These are phyloP conservation scores for Palythoa grandis DNA, from an alignment of 92 coral and sea anemone species.

Conservation along the genomic window DNA sequence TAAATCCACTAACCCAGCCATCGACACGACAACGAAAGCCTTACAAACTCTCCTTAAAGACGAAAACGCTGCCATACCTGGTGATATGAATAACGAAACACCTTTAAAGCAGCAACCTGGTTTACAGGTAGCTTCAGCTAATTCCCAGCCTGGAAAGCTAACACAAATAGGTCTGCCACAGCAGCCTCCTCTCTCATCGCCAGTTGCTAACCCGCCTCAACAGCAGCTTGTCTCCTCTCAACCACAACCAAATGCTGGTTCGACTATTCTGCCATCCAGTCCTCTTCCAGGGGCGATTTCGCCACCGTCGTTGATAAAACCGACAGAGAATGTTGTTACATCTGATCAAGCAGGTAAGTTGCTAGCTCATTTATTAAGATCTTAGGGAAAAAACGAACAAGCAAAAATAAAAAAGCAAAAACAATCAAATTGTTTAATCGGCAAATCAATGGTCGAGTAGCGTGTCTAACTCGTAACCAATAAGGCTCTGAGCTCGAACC, in stretches of 20 bases:
- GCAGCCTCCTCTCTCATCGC: neutral
- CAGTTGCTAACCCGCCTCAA: conserved; percentile 1
- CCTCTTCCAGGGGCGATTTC: neutral
- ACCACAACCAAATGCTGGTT: neutral
- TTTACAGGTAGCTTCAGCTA: neutral
- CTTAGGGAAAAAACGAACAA: neutral
- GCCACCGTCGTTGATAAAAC: neutral
- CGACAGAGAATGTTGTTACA: neutral
- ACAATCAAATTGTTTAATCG: neutral
- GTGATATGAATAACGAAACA: neutral
- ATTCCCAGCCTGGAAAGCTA: conserved; percentile 10
- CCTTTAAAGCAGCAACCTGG: neutral
- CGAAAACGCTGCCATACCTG: conserved; percentile 34
- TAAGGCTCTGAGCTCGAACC: too few relatives aligned
- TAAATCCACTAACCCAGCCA: neutral
- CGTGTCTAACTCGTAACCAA: too few relatives aligned
- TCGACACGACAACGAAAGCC: conserved; percentile 13
- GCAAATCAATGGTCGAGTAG: too few relatives aligned
- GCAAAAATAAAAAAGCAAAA: too few relatives aligned
- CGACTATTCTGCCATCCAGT: neutral
- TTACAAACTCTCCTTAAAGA: conserved; percentile 33
- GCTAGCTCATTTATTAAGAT: neutral
- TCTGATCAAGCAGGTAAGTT: conserved; percentile 9
- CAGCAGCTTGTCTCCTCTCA: conserved; percentile 3
- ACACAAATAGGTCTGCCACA: conserved; percentile 1